Conservation (phyloP, 2,888 invertebrate genomes). For the Cryptus viduatorius region DNA sequence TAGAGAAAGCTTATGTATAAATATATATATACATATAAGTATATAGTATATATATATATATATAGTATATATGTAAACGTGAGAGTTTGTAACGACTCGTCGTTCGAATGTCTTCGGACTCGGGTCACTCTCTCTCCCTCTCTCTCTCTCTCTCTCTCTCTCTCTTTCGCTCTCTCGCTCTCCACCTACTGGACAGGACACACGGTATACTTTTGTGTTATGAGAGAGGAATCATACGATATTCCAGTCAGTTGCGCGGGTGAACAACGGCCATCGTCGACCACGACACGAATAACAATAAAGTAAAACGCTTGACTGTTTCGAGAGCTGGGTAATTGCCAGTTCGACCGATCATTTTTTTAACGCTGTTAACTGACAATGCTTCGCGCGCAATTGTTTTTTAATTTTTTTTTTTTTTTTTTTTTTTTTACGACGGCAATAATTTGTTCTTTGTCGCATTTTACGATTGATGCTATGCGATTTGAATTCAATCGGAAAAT, state of each 20-base stretch:
- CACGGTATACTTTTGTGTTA: constrained; percentile 80
- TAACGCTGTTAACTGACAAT: no score
- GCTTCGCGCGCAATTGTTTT: background rate
- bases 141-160: background rate
- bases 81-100: constrained; percentile 23
- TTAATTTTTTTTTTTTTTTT: background rate
- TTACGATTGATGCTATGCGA: no score
- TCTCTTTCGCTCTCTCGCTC: background rate
- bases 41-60: constrained; percentile 42
- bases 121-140: background rate
- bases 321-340: constrained; percentile 83
- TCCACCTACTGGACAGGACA: constrained; percentile 7
- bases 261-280: constrained; percentile 82
- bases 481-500: no score
- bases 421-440: background rate
- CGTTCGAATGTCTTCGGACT: constrained; percentile 51
- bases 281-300: constrained; percentile 82
- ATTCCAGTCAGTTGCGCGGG: constrained; percentile 83
- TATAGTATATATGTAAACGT: constrained; percentile 11
- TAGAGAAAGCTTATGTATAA: constrained; percentile 60
- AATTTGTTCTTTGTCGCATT: no score
- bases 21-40: constrained; percentile 41
- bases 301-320: constrained; percentile 67
- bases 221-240: constrained; percentile 81
- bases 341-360: constrained; percentile 80